A percentile compares a stretch with the other conserved stretches of the same genome.
Evolutionary conservation across 1,140 invertebrate genomes (phyloP).

Genomic region (Papilio helenus): DNA sequence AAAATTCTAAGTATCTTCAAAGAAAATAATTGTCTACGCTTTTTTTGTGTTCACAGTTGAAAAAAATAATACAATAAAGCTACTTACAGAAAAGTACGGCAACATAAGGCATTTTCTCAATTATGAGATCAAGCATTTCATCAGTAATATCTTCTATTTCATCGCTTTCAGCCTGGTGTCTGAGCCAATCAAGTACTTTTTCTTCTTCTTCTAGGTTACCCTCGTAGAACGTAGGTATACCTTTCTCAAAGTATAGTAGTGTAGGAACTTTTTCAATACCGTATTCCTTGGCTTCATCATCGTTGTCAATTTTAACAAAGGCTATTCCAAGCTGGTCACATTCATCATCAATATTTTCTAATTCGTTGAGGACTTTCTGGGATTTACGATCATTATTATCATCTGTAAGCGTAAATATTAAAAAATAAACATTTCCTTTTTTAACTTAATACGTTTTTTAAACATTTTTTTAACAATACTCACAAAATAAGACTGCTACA

Average conservation of each 20-base stretch:
- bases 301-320: conserved; percentile 97
- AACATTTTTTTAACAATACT: conserved; percentile 72
- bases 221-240: conserved; percentile 93
- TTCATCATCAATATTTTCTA: conserved; percentile 98
- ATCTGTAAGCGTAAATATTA: conserved; percentile 83
- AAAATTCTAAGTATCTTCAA: conserved; percentile 47
- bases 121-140: conserved; percentile 96
- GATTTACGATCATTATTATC: conserved; percentile 96
- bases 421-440: not conserved
- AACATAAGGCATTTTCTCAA: conserved; percentile 93
- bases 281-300: conserved; percentile 94
- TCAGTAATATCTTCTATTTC: conserved; percentile 97
- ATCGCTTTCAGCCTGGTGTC: conserved; percentile 92
- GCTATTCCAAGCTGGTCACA: conserved; percentile 93
- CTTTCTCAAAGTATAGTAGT: conserved; percentile 95
- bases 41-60: not conserved
- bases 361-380: conserved; percentile 92
- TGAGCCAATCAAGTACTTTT: conserved; percentile 94
- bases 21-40: conserved; percentile 26
- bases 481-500: conserved; percentile 96
- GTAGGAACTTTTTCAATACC: conserved; percentile 94
- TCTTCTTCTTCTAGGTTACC: conserved; percentile 96
- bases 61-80: conserved; percentile 46
- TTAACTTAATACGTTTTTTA: not conserved
- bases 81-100: conserved; percentile 95